Conservation (phyloP, 2,113 vertebrate genomes). For the Pterocles burchelli region DNA sequence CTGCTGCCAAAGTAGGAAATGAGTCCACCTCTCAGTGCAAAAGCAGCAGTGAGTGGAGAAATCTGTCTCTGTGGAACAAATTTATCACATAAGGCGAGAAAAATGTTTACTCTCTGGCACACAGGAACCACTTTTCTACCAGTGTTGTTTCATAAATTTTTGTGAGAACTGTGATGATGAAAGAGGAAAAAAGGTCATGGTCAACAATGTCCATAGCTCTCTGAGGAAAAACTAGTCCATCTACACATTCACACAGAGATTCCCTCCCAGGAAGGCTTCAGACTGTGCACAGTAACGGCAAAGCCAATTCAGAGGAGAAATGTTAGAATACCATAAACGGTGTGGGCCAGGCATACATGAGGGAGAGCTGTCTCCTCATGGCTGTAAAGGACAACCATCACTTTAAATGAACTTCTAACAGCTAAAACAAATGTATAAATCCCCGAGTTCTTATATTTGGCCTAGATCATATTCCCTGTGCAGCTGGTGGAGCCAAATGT, state of each 20-base stretch:
- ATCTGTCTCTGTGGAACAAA: not conserved
- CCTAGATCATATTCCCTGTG: conserved; percentile 71
- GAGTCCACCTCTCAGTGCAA: not conserved
- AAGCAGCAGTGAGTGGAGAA: not conserved
- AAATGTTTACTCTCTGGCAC: not conserved
- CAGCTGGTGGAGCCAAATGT: conserved; percentile 65
- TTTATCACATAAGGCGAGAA: not conserved
- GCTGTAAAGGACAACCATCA: conserved; percentile 45
- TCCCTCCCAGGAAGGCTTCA: not conserved
- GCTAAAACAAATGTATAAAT: conserved; percentile 49
- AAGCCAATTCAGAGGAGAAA: not conserved
- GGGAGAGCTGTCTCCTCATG: no score
- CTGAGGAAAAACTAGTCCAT: not conserved
- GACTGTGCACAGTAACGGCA: not conserved
- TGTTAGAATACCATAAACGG: not conserved
- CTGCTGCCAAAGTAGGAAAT: not conserved
- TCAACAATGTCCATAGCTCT: not conserved
- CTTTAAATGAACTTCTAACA: conserved; percentile 62
- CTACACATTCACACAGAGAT: not conserved
- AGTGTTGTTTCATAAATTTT: not conserved
- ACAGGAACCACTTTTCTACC: not conserved
- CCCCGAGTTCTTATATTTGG: conserved; percentile 52
- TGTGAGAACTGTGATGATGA: rapidly evolving
- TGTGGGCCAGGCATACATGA: not conserved
- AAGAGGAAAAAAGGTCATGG: not conserved